Base-by-base conservation (phyloP, 2,797 vertebrate species). In the Tenualosa ilisha region DNA sequence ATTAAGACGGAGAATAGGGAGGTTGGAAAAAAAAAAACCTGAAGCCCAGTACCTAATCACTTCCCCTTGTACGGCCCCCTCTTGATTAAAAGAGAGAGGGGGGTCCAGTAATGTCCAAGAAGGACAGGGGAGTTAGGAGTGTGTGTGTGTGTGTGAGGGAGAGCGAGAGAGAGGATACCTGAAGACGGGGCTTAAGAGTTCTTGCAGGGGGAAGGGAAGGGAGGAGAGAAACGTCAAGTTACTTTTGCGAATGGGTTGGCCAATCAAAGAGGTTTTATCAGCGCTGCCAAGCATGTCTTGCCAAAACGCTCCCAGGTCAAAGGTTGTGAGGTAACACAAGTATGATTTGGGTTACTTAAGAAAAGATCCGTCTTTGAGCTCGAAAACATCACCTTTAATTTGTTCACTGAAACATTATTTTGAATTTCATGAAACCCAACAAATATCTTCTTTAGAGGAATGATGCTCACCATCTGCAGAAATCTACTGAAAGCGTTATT, bases 21-120 rank as follows among this genome's bases (percentile, higher is more conserved):
- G 53, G 54, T 81, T 54, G 26, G 81, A 84, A 87, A 83, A 87
- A 86, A 54, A 26, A 37, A 11, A 43, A 81, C 72, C 31, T 43
- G 87, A 88, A 89, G 86, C 85, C 87, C 84, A 89, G 87, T 84
- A 85, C 81, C 88, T 91, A 91, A 91, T 91, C 89, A 90, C 91
- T 91, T 91, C 90, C 90, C 87, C 84, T 86, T 82, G 83, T 89
- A 86, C 86, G 88, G 85, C 89, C 88, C 20, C 43, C 63, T 86
- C 83, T 85, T 86, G 86, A 90, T 91, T 87, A 88, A 89, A 90
- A 82, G 82, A 75, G 82, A 56, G 79, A 63, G 54, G 56, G 84
- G 63, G 72, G 83, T 83, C 86, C 82, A 50, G 65, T 84, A 84
- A 84, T 87, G 86, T 87, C 85, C 88, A 40, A 61, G 85, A 84